Percentiles rank a stretch among this genome's conserved stretches.
Conservation (phyloP, 1,140 invertebrate species). For the Globodera rostochiensis region DNA sequence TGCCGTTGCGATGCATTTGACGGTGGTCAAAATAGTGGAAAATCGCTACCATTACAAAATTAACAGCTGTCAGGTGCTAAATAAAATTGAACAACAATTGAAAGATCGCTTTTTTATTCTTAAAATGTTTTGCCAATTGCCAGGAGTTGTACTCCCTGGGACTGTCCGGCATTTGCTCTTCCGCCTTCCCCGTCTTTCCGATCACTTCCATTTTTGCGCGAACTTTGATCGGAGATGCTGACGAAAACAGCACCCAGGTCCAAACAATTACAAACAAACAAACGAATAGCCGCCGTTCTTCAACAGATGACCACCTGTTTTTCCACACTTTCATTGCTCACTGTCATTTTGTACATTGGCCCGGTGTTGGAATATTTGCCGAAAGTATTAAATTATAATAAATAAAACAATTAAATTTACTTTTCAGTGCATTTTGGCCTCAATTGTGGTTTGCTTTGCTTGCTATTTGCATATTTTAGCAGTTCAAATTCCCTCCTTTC, state of each 20-base stretch:
- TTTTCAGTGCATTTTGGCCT: conserved; percentile 60
- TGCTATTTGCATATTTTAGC: background rate
- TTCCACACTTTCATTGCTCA: conserved; percentile 56
- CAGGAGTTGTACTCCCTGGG: conserved; percentile 62
- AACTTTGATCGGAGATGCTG: conserved; percentile 58
- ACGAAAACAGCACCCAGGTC: conserved; percentile 61
- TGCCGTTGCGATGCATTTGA: conserved; percentile 62
- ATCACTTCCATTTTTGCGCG: conserved; percentile 64
- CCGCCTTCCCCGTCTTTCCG: conserved; percentile 64
- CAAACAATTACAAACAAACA: background rate
- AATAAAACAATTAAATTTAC: background rate
- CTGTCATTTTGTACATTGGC: conserved; percentile 61
- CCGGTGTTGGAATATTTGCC: conserved; percentile 61
- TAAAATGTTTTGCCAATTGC: conserved; percentile 2
- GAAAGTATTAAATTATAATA: conserved; percentile 41
- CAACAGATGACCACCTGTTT: conserved; percentile 58
- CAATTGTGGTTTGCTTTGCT: conserved; percentile 48
- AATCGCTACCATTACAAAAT: conserved; percentile 62
- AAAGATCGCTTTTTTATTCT: background rate
- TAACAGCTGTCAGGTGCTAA: conserved; percentile 57
- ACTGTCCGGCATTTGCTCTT: conserved; percentile 60
- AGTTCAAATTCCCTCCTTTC: background rate
- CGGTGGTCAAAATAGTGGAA: conserved; percentile 62
- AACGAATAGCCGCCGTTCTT: background rate
- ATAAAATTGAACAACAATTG: background rate